Conservation (phyloP, 2,113 vertebrate species). For the Oryzias javanicus region DNA sequence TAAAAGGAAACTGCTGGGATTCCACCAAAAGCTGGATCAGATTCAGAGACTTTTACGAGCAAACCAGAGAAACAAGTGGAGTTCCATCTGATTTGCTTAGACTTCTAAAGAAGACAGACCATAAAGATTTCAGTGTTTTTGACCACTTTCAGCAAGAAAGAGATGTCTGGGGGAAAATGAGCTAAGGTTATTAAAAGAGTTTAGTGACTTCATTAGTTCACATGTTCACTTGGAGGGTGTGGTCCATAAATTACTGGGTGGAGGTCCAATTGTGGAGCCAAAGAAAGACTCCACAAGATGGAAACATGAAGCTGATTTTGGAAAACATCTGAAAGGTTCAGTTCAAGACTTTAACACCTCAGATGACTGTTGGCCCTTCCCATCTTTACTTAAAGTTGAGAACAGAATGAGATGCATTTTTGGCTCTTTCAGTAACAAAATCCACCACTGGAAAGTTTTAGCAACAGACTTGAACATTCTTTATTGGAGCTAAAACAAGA, state of each 20-base stretch:
- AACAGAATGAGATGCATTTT: too few species aligned
- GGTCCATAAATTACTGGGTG: neutral
- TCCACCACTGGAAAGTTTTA: too few species aligned
- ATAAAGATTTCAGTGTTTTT: constrained; percentile 8
- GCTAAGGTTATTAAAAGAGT: constrained; percentile 5
- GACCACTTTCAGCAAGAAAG: constrained; percentile 6
- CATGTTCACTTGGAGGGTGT: neutral
- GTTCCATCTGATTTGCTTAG: constrained; percentile 9
- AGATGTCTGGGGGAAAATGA: constrained; percentile 3
- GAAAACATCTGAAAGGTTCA: too few species aligned
- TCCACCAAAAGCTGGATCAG: neutral
- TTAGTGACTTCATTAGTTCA: neutral
- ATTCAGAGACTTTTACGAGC: neutral
- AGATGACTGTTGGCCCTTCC: too few species aligned
- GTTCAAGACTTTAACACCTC: too few species aligned
- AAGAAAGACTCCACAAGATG: neutral
- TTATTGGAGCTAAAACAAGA: too few species aligned
- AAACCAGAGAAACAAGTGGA: constrained; percentile 2
- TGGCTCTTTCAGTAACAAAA: too few species aligned
- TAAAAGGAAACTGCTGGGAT: too few species aligned
- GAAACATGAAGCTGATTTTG: neutral
- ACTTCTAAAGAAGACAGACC: neutral
- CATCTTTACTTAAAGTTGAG: too few species aligned
- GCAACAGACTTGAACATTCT: too few species aligned
- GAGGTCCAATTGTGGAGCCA: neutral